A percentile compares a stretch with the other conserved stretches of the same genome.
phyloP scores from a whole-genome alignment of 2,113 vertebrate species.

The Hippolais icterina region DNA sequence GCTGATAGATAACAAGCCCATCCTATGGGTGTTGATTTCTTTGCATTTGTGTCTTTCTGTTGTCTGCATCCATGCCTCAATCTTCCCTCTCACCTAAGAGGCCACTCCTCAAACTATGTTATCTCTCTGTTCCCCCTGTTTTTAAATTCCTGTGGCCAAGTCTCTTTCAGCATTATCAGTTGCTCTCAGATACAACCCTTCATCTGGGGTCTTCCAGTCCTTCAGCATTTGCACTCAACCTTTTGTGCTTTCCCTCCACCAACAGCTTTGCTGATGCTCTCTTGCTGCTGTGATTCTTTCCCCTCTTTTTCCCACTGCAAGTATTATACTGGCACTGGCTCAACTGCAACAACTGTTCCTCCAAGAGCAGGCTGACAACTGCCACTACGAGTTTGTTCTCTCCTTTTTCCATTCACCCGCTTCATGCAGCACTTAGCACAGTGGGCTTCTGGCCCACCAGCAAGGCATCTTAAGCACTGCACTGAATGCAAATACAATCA shows the following conservation, averaged over 20 bases:
- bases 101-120: not conserved
- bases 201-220: not conserved
- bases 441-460: constrained; percentile 49
- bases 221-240: not conserved
- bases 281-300: not conserved
- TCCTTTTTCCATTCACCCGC: constrained; percentile 54
- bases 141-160: not conserved
- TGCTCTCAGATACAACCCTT: not conserved
- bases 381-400: constrained; percentile 62
- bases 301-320: constrained; percentile 32
- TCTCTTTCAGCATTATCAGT: not conserved
- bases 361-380: constrained; percentile 63
- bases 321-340: constrained; percentile 43
- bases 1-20: not conserved
- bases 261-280: not conserved
- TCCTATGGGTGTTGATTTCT: not conserved
- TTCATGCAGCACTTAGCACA: constrained; percentile 56
- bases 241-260: not conserved
- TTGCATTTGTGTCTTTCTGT: not conserved
- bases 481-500: constrained; percentile 49
- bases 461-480: constrained; percentile 4
- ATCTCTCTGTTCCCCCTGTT: not conserved
- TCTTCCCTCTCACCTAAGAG: not conserved
- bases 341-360: constrained; percentile 62
- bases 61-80: not conserved